Conservation (phyloP, 2,113 vertebrate genomes). For the Gasterosteus aculeatus region DNA sequence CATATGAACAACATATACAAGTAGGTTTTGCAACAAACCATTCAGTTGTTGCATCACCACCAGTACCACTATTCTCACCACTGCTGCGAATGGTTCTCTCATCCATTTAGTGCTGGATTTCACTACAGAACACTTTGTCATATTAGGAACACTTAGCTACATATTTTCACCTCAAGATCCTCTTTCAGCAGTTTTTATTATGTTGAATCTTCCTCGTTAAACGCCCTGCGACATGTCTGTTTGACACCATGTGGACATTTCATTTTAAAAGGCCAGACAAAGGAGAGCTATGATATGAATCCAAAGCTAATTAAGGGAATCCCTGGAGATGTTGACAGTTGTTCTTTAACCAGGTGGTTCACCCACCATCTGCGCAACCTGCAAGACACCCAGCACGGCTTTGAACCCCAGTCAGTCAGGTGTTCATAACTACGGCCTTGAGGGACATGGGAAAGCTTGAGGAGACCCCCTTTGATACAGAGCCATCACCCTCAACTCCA, state of each 20-base stretch:
- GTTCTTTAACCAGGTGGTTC: constrained; percentile 65
- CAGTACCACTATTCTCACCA: neutral
- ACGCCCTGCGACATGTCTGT: neutral
- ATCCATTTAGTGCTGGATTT: neutral
- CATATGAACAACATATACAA: neutral
- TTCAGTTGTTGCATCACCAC: neutral
- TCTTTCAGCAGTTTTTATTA: neutral
- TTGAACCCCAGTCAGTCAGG: constrained; percentile 73
- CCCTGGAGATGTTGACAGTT: constrained; percentile 50
- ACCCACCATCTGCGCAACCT: constrained; percentile 54
- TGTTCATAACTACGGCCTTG: constrained; percentile 73
- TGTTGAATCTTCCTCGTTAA: neutral
- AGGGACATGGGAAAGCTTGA: constrained; percentile 55
- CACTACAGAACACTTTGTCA: neutral
- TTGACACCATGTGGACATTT: neutral
- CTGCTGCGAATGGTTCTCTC: neutral
- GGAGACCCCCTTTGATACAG: constrained; percentile 68
- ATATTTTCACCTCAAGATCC: neutral
- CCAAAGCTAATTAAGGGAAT: constrained; percentile 61
- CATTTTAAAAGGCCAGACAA: constrained; percentile 27
- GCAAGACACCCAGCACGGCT: constrained; percentile 43
- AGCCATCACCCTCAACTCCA: constrained; percentile 56
- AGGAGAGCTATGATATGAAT: constrained; percentile 33
- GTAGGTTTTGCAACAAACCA: neutral
- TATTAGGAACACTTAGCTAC: neutral